Evolutionary conservation across 1,140 invertebrate species (phyloP).

Genomic region (Oedothorax gibbosus): DNA sequence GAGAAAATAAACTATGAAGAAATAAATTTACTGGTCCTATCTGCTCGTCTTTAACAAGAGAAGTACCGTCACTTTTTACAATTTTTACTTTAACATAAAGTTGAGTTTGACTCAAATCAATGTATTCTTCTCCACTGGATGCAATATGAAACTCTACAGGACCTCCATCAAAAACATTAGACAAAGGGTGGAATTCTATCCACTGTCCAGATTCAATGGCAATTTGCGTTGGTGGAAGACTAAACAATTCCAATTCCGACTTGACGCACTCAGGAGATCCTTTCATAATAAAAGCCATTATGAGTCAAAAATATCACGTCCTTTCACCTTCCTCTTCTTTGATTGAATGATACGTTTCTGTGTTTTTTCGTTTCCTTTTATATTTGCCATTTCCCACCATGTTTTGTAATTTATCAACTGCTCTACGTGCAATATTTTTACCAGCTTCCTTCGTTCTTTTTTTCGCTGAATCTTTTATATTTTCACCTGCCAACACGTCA

Average conservation of each 20-base stretch:
- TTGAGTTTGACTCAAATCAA: constrained; percentile 20
- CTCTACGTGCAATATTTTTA: neutral
- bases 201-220: constrained; percentile 41
- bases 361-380: constrained; percentile 8
- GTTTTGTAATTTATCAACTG: neutral
- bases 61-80: constrained; percentile 11
- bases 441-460: constrained; percentile 14
- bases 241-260: constrained; percentile 14
- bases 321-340: constrained; percentile 7
- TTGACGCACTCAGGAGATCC: constrained; percentile 36
- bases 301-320: constrained; percentile 32
- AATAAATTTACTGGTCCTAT: constrained; percentile 23
- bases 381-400: constrained; percentile 18
- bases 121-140: constrained; percentile 13
- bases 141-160: constrained; percentile 24
- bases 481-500: constrained; percentile 25
- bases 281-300: constrained; percentile 24
- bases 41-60: neutral
- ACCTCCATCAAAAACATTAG: constrained; percentile 13
- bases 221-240: constrained; percentile 30
- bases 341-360: constrained; percentile 8
- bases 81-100: constrained; percentile 25
- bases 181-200: constrained; percentile 33
- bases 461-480: constrained; percentile 9
- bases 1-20: constrained; percentile 36